These are phyloP conservation scores for Meloidogyne exigua DNA, from an alignment of 1,140 invertebrate genomes.

Conservation along the genomic window DNA sequence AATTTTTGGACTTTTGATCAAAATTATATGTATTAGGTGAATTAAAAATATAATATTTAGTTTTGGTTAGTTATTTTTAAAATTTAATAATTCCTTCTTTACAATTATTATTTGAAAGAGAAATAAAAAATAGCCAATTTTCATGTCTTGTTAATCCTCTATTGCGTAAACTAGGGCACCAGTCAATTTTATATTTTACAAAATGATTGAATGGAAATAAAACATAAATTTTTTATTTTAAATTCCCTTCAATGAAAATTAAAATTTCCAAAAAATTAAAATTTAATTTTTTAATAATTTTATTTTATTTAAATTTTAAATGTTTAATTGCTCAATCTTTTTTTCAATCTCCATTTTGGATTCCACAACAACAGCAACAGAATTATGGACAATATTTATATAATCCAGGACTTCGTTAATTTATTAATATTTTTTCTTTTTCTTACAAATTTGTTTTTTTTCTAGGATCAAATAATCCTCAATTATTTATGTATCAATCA, in stretches of 20 bases:
- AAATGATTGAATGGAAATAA: not conserved
- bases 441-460: not conserved
- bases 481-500: not conserved
- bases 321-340: not conserved
- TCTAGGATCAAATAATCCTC: not conserved
- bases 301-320: not conserved
- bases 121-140: not conserved
- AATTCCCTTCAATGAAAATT: not conserved
- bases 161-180: not conserved
- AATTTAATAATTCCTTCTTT: too few species aligned
- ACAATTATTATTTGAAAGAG: too few species aligned
- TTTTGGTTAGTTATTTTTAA: too few species aligned
- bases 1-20: too few species aligned
- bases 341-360: not conserved
- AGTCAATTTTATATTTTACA: not conserved
- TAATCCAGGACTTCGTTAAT: not conserved
- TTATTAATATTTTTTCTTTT: too few species aligned
- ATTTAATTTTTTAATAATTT: slow-evolving; percentile 1
- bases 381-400: not conserved
- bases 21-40: too few species aligned
- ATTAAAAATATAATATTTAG: too few species aligned
- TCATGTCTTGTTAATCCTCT: not conserved
- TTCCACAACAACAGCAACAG: not conserved
- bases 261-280: not conserved
- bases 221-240: not conserved